A percentile compares a stretch with the other conserved stretches of the same genome.
Evolutionary conservation across 2,888 invertebrate genomes (phyloP).

Genomic region (Cheilosia scutellata): DNA sequence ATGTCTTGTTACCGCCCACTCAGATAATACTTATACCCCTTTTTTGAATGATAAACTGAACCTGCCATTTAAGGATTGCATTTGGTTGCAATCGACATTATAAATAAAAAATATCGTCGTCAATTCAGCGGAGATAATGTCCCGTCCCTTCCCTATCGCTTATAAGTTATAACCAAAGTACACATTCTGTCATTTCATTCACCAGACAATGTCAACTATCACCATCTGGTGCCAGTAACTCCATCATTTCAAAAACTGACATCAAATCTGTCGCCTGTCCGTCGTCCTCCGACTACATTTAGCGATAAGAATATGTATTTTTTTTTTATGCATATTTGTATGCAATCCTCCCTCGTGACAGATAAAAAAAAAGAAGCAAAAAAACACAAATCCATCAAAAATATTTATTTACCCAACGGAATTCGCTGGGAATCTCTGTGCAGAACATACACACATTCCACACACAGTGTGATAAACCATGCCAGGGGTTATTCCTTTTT

Average conservation of each 20-base stretch:
- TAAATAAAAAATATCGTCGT: conserved; percentile 27
- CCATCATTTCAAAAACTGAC: conserved; percentile 33
- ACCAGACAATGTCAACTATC: conserved; percentile 47
- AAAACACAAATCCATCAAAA: conserved; percentile 62
- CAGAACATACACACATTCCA: conserved; percentile 2
- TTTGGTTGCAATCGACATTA: conserved; percentile 27
- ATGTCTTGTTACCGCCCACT: too few relatives aligned
- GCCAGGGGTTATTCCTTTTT: conserved; percentile 21
- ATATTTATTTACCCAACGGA: conserved; percentile 69
- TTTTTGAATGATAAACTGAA: too few relatives aligned
- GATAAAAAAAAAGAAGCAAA: conserved; percentile 48
- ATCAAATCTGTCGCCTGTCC: conserved; percentile 40
- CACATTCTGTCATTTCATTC: conserved; percentile 17
- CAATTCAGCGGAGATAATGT: conserved; percentile 31
- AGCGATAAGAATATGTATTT: conserved; percentile 47
- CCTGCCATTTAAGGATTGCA: conserved; percentile 11
- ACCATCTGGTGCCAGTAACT: conserved; percentile 48
- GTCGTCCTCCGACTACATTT: conserved; percentile 9
- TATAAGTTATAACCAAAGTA: neutral
- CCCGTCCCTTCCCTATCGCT: conserved; percentile 14
- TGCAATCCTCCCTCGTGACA: conserved; percentile 41
- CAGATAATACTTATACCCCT: too few relatives aligned
- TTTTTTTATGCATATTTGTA: conserved; percentile 44
- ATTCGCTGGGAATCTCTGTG: conserved; percentile 52
- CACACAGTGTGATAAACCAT: conserved; percentile 40